Evolutionary conservation across 2,113 vertebrate genomes (phyloP).

Genomic region (Symphodus melops): DNA sequence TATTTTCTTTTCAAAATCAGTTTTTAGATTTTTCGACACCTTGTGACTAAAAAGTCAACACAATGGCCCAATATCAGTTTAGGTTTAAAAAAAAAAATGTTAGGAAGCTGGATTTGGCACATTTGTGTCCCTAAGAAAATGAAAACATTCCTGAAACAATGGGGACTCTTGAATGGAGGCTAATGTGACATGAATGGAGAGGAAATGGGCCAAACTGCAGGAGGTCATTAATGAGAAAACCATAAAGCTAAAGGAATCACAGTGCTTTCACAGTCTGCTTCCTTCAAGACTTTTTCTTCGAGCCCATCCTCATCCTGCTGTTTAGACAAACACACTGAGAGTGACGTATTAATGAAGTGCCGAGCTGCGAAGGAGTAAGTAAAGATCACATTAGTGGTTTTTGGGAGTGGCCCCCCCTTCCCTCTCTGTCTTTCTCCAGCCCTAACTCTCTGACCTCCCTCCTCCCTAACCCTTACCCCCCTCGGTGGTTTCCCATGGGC

Average conservation of each 20-base stretch:
- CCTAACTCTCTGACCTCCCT: constrained; percentile 76
- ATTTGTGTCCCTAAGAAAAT: constrained; percentile 43
- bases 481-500: constrained; percentile 78
- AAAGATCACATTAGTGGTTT: constrained; percentile 58
- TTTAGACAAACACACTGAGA: constrained; percentile 42
- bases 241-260: constrained; percentile 60
- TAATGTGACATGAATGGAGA: constrained; percentile 77
- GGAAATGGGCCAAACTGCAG: constrained; percentile 74
- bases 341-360: constrained; percentile 51
- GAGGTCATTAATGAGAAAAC: constrained; percentile 76
- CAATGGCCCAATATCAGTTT: not conserved
- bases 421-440: constrained; percentile 16
- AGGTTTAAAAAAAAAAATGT: not conserved
- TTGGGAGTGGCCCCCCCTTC: constrained; percentile 29
- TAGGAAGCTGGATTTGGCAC: constrained; percentile 25
- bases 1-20: not conserved
- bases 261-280: constrained; percentile 34
- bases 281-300: constrained; percentile 24
- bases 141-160: constrained; percentile 63
- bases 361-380: constrained; percentile 59
- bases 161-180: constrained; percentile 61
- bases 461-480: constrained; percentile 73
- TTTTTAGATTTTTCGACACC: not conserved
- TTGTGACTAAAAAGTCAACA: not conserved
- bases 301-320: constrained; percentile 38